Percentiles rank a stretch among this genome's conserved stretches.
Evolutionary conservation across 2,797 vertebrate species (phyloP).

Genomic region (Lycodopsis pacificus): DNA sequence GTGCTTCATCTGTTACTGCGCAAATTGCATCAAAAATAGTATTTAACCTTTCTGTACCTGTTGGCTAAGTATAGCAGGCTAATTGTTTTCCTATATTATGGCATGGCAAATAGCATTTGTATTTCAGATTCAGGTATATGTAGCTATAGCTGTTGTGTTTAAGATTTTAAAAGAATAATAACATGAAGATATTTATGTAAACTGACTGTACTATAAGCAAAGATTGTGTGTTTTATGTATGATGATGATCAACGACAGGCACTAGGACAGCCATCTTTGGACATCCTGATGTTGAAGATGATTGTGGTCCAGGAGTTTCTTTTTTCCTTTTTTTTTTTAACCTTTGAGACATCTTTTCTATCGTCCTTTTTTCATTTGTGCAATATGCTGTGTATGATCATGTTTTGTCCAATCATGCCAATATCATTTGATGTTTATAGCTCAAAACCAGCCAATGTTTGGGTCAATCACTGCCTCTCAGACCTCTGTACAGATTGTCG

Average conservation of each 20-base stretch:
- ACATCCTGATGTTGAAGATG: conserved; percentile 88
- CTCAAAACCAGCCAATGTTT: conserved; percentile 95
- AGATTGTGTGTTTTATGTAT: conserved; percentile 99
- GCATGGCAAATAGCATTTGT: conserved; percentile 99
- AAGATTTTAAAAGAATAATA: conserved; percentile 91
- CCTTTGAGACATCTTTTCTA: conserved; percentile 81
- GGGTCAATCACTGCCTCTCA: conserved; percentile 99
- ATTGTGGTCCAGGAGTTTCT: conserved; percentile 88
- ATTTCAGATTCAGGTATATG: conserved; percentile 98
- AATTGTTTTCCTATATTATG: conserved; percentile 99
- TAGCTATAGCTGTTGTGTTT: conserved; percentile 99
- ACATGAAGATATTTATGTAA: conserved; percentile 99
- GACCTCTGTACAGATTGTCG: conserved; percentile 98
- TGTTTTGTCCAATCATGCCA: conserved; percentile 91
- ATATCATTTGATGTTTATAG: conserved; percentile 89
- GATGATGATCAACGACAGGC: conserved; percentile 95
- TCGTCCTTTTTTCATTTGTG: conserved; percentile 92
- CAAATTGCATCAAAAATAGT: conserved; percentile 93
- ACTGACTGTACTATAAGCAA: conserved; percentile 99
- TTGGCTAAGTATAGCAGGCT: conserved; percentile 96
- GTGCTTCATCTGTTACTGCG: conserved; percentile 96
- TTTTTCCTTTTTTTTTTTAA: conserved; percentile 57
- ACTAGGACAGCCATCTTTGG: conserved; percentile 93
- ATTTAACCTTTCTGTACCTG: conserved; percentile 99
- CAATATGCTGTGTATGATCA: conserved; percentile 99